Conservation (phyloP, 2,888 invertebrate species). For the Chaetoderma sp. region DNA sequence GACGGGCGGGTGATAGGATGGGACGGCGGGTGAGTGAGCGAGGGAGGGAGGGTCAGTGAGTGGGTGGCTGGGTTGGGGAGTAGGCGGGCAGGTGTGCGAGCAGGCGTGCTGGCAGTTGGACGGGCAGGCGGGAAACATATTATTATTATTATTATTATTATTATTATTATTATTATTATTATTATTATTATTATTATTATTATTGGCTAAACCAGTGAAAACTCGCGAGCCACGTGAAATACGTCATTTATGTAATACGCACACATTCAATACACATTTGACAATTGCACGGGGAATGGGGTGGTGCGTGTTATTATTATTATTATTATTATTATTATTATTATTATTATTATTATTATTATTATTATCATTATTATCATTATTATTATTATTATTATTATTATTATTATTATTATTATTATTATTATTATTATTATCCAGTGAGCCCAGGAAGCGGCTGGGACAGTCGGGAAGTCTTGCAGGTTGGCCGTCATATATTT, state of each 20-base stretch:
- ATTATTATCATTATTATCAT: neutral
- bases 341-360: neutral
- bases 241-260: neutral
- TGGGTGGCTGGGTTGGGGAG: neutral
- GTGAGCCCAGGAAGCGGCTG: constrained; percentile 57
- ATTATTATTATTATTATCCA: constrained; percentile 28
- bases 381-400: neutral
- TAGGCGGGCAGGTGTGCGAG: neutral
- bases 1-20: neutral
- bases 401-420: neutral
- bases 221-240: neutral
- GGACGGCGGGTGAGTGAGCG: neutral
- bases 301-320: neutral
- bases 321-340: neutral
- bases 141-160: neutral
- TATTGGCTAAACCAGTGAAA: neutral
- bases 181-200: neutral
- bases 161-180: neutral
- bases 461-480: constrained; percentile 58
- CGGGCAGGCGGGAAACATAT: neutral
- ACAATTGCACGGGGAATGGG: too few species aligned
- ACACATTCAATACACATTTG: too few species aligned
- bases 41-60: neutral
- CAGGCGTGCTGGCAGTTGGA: too few species aligned
- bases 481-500: constrained; percentile 60